These are phyloP conservation scores for Acanthurus tractus DNA, from an alignment of 2,797 vertebrate genomes.

Conservation along the genomic window DNA sequence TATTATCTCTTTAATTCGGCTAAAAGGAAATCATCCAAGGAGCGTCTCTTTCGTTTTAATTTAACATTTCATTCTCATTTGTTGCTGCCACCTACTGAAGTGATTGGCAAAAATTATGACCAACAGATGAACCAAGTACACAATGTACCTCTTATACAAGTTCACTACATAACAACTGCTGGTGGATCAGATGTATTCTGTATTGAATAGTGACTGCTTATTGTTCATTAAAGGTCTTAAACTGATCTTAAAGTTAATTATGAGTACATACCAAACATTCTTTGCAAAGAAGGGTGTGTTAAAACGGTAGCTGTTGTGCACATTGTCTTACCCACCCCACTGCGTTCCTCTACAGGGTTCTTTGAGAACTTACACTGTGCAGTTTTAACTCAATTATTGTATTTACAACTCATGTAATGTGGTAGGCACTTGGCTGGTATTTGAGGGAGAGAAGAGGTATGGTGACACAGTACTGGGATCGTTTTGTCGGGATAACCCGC, in stretches of 20 bases:
- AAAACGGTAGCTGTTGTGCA: too few relatives aligned
- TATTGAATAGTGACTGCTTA: too few relatives aligned
- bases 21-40: neutral
- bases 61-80: neutral
- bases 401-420: neutral
- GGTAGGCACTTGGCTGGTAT: neutral
- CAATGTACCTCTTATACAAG: neutral
- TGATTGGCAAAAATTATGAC: too few relatives aligned
- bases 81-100: neutral
- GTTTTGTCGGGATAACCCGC: neutral
- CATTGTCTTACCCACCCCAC: neutral
- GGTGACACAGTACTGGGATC: neutral
- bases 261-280: too few relatives aligned
- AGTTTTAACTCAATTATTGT: neutral
- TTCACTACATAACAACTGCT: neutral
- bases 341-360: neutral
- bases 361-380: too few relatives aligned
- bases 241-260: too few relatives aligned
- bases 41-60: neutral
- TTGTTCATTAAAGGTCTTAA: too few relatives aligned
- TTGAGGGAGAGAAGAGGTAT: neutral
- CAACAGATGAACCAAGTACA: neutral
- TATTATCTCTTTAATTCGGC: neutral
- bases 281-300: too few relatives aligned
- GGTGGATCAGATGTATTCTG: neutral